Base-by-base conservation (phyloP, 1,140 invertebrate genomes). In the Oedothorax gibbosus region DNA sequence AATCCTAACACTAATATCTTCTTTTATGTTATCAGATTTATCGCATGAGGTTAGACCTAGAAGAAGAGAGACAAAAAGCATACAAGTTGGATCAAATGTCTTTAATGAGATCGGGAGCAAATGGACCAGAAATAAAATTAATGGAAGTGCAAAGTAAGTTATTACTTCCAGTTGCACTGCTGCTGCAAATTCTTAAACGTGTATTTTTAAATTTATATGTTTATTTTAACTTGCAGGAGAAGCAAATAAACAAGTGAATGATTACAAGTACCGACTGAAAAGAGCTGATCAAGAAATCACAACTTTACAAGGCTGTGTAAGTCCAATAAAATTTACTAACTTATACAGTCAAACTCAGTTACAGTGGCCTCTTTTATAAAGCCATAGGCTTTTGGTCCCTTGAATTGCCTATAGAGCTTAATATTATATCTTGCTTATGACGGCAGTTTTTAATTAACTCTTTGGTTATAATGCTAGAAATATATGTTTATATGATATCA, bases 281-380 rank as follows among this genome's bases (percentile, higher is more conserved):
- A 98, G 99, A 90, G 95, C 97, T 73, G 98, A 99, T 90, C 96
- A 98, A 90, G 98, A 99, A 91, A 96, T 97, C 88, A 95, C 96
- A 73, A 97, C 96, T 87, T 92, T 98, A 88, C 87, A 86, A 66
- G 80, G 85, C 49, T 88, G 21, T 80, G 92, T 94, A 62, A 86
- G 86, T 85, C 9, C 20, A 7, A 77, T 7, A 3, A 64, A n/a
- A 21, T 71, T 11, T 60, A 60, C 57, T 14, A 60, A 10, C 60
- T 75, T 49, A 9, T 60, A 7, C 15, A 57, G 21, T 57, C 2
- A 14, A 57, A 57, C 6, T 57, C 15, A 71, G 2, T 71, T 71
- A 51, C 35, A 21, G 12, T 8, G 18, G 21, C 35, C 14, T 69
- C 5, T 9, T 69, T 69, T 49, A 9, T 69, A 35, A 69, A 35